Evolutionary conservation across 2,113 vertebrate genomes (phyloP), one percentile per base, ranked within the genome.

Genomic region (Silurus glanis): DNA sequence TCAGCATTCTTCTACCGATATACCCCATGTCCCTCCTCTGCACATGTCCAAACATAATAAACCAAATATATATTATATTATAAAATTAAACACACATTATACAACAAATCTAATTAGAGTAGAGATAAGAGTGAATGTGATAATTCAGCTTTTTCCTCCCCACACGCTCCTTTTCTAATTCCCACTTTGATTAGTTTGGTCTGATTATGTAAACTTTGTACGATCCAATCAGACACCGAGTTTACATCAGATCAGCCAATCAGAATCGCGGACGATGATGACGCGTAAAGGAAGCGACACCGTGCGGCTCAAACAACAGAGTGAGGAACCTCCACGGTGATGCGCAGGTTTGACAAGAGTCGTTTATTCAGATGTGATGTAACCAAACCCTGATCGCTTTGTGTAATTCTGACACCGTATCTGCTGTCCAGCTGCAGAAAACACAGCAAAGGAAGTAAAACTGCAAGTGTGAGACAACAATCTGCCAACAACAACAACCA

Each of bases 211-310:
- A 47, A 23, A 67, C 58, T 69, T 25, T 61, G 12, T 2, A 14
- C 5, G 74, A 28, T 61, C 82, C 82, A 89, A 87, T 89, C 23
- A 25, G n/a, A 23, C 69, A 14, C n/a, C 2, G 64, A 45, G 83
- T 5, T 59, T 66, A 53, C 61, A 78, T 16, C 21, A n/a, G 5
- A 23, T 16, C 58, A 85, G 28, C 88, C 88, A 89, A 87, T 89
- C 80, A 85, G 8, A 72, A 45, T n/a, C 23, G 17, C 51, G 14
- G 47, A 75, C 56, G 8, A 58, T 13, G 56, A 6, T 69, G 62
- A 89, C 88, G 74, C 51, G 0, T 66, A 67, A 85, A 66, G 53
- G 12, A 49, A 37, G 88, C 86, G 88, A 82, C 88, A 21, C 8
- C 8, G 78, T 82, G 51, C 49, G 5, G 37, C 53, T 67, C 17